Evolutionary conservation across 2,888 invertebrate genomes (phyloP), one percentile per base, ranked within the genome.

Genomic region (Sesamia inferens): DNA sequence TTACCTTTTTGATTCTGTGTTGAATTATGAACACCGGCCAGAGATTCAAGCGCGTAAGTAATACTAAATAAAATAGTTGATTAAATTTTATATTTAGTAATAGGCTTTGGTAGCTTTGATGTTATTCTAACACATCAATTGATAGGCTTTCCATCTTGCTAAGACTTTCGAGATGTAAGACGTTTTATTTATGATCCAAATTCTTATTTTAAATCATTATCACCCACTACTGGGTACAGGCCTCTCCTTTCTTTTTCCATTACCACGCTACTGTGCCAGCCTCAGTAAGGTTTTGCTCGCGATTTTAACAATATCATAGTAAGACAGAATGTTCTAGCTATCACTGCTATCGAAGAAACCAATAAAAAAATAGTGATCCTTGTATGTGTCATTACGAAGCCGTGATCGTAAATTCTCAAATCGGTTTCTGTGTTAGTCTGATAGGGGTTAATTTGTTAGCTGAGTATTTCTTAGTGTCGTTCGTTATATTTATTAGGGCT

Each of bases 1-100:
- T 51, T 64, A 44, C 62, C 0, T 42, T 66, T 55, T 19, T 39
- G 0, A 42, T 51, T 57, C 55, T 16, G 48, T 51, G 7, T 54
- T 55, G 22, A 63, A n/a, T 81, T 47, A 66, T 74, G 22, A 44
- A 42, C 42, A 7, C 42, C 7, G n/a, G 31, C 10, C 6, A 67
- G 48, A 31, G 8, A n/a, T 57, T 8, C 3, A 19, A 47, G 48
- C 48, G 6, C 44, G 1, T 59, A 48, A 47, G 54, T 19, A 31
- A 13, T 44, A 51, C 2, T 0, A 24, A 42, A 51, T 73, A 31
- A 7, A 68, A 31, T 68, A 11, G 13, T 13, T 59, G 8, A 19
- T 22, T 44, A 42, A 5, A 5, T 16, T 39, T 55, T 39, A 39
- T 3, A 22, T 42, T n/a, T 39, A 54, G 54, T 65, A 54, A n/a